phyloP scores from a whole-genome alignment of 2,797 vertebrate species.

The Anolis apletophallus region DNA sequence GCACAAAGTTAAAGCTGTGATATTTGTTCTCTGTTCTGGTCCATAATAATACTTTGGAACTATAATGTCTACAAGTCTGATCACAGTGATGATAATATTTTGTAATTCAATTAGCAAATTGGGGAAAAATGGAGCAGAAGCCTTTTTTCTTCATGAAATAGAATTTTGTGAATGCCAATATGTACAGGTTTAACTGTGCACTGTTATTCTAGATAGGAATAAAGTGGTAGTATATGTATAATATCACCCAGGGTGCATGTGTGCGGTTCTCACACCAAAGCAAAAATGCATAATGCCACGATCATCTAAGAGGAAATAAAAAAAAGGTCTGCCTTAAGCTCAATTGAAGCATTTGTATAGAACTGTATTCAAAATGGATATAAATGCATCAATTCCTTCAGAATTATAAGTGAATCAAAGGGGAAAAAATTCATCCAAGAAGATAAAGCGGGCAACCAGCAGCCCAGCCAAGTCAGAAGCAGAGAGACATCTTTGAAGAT shows the following conservation, averaged over 20 bases:
- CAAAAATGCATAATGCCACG: constrained; percentile 73
- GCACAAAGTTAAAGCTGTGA: neutral
- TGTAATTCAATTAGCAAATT: neutral
- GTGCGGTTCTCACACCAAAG: constrained; percentile 62
- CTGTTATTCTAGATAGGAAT: constrained; percentile 49
- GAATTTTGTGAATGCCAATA: constrained; percentile 9
- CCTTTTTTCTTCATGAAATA: constrained; percentile 17
- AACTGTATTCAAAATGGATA: constrained; percentile 81
- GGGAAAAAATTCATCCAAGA: constrained; percentile 79
- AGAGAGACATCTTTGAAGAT: constrained; percentile 81
- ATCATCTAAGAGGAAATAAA: constrained; percentile 74
- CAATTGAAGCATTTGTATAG: constrained; percentile 78
- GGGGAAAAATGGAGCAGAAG: neutral
- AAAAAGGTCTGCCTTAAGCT: constrained; percentile 75
- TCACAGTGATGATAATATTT: neutral
- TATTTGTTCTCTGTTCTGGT: neutral
- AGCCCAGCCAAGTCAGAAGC: constrained; percentile 66
- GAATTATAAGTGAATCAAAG: constrained; percentile 82
- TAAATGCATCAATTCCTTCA: constrained; percentile 78
- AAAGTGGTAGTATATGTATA: constrained; percentile 39
- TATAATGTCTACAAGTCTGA: neutral
- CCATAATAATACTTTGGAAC: constrained; percentile 3
- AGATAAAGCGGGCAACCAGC: constrained; percentile 77
- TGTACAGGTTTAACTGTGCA: constrained; percentile 35
- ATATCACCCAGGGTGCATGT: constrained; percentile 44